Evolutionary conservation across 1,140 invertebrate species (phyloP), one percentile per base, ranked within the genome.

Genomic region (Lepidotrigona ventralis): DNA sequence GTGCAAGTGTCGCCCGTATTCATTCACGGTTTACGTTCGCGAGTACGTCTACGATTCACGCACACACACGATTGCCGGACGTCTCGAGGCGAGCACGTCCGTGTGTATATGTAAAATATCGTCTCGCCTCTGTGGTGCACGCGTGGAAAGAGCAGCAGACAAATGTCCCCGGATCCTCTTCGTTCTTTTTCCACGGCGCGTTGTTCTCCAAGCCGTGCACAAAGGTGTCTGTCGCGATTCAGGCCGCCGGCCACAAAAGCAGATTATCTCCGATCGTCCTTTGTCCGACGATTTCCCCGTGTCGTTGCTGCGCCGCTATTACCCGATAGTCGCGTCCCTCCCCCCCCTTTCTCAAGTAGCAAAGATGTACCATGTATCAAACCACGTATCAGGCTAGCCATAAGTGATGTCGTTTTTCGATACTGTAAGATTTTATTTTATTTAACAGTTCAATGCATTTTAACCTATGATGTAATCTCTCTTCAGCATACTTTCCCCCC

Each of bases 1-100:
- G 91, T 91, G 91, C 89, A 89, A 90, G 86, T 89, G 86, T 91
- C 88, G 85, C 69, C 78, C 53, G 77, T 58, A 82, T 87, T 86
- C 87, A 87, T 90, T 83, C 87, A 81, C 83, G 77, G 56, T 76
- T 74, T 58, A 81, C 86, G 39, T 79, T 68, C 60, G 73, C 56
- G 64, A 73, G 76, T 46, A 39, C 72, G 54, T 58, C 53, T 56
- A 58, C 23, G 39, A 39, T 6, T 39, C 39, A 6, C 0, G 39
- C 9, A 1, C 29, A 26, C 63, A 0, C 71, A 51, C 56, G 56
- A 70, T 75, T 72, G n/a, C 26, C 17, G 56, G 63, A 60, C 53
- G 56, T 77, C 23, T 70, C 21, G 33, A n/a, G 58, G 51, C n/a
- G 39, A 33, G 29, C 53, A 23, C 51, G 73, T 76, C 69, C 81